phyloP scores from a whole-genome alignment of 1,140 invertebrate genomes.

The Cecropterus lyciades region DNA sequence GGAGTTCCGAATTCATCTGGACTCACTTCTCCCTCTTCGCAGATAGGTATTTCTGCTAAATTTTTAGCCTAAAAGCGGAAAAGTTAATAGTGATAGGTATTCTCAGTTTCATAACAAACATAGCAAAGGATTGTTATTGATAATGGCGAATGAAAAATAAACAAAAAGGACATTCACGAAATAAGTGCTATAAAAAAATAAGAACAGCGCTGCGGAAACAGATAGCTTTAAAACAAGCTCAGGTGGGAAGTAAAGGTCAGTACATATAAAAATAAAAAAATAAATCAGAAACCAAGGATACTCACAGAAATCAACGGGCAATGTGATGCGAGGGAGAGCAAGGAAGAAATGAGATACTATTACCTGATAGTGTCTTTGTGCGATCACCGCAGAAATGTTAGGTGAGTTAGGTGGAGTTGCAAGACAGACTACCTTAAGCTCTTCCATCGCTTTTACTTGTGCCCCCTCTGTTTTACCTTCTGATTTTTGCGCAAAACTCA shows the following conservation, averaged over 20 bases:
- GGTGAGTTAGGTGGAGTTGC: conserved; percentile 89
- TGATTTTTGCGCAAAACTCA: conserved; percentile 81
- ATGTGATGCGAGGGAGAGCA: conserved; percentile 54
- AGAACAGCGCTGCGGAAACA: conserved; percentile 12
- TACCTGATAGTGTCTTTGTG: conserved; percentile 84
- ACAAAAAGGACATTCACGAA: conserved; percentile 22
- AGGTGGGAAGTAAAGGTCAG: conserved; percentile 38
- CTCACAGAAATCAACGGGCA: conserved; percentile 74
- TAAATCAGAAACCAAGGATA: conserved; percentile 65
- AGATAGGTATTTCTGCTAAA: conserved; percentile 85
- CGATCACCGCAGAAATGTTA: conserved; percentile 86
- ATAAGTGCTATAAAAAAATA: conserved; percentile 26
- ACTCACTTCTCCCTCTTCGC: conserved; percentile 86
- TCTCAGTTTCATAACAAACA: conserved; percentile 9
- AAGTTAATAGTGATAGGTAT: conserved; percentile 25
- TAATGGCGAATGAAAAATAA: conserved; percentile 29
- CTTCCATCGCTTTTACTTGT: conserved; percentile 68
- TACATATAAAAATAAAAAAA: conserved; percentile 43
- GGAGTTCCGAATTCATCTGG: conserved; percentile 85
- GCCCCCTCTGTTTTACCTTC: conserved; percentile 65
- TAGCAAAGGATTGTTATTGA: conserved; percentile 21
- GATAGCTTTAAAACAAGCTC: conserved; percentile 13
- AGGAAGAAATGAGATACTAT: conserved; percentile 51
- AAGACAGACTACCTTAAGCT: conserved; percentile 74
- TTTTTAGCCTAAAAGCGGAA: conserved; percentile 81